Conservation (phyloP, 2,797 vertebrate species). For the Prunella strophiata region DNA sequence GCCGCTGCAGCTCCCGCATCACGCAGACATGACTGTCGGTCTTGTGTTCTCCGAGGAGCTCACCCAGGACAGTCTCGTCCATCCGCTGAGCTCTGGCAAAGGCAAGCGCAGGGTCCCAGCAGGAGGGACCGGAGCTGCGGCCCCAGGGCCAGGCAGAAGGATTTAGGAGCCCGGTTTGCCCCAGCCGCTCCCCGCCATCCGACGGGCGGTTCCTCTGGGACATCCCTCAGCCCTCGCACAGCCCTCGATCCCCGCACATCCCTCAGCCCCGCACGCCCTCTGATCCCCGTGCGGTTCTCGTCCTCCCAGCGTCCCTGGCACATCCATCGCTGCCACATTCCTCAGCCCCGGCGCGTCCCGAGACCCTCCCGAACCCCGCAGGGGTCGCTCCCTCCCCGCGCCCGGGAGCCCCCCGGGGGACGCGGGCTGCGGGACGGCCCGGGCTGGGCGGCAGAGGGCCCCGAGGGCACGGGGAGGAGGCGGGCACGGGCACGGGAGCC, state of each 20-base stretch:
- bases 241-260: not conserved
- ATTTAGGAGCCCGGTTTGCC: not conserved
- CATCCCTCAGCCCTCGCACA: not conserved
- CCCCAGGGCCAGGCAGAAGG: not conserved
- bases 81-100: not conserved
- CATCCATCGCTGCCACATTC: not conserved
- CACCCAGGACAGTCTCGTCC: not conserved
- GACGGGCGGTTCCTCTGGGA: not conserved
- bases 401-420: not conserved
- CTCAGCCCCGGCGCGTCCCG: not conserved
- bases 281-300: not conserved
- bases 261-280: no score
- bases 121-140: not conserved
- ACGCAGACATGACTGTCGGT: not conserved
- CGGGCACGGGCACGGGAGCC: not conserved
- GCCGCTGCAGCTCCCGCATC: not conserved
- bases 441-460: not conserved
- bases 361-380: not conserved
- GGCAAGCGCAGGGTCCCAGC: not conserved
- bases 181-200: not conserved
- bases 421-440: not conserved
- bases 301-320: not conserved
- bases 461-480: not conserved
- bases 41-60: not conserved
- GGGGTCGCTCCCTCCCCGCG: not conserved